These are phyloP conservation scores for Paralvinella palmiformis DNA, from an alignment of 1,140 invertebrate genomes.

Conservation along the genomic window DNA sequence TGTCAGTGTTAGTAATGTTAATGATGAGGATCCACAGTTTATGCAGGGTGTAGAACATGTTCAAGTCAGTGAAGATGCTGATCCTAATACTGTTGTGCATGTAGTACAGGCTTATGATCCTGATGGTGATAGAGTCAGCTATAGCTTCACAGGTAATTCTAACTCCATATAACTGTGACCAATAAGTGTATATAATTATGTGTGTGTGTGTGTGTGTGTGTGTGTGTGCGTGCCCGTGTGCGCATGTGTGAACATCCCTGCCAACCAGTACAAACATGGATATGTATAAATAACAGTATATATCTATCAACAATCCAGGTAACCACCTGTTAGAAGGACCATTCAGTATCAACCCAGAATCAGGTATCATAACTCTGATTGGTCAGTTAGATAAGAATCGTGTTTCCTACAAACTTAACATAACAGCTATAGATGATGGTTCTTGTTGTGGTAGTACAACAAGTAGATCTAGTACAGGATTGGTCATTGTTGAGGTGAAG, in stretches of 20 bases:
- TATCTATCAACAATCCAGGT: no score
- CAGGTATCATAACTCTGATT: conserved; percentile 76
- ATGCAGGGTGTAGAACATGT: conserved; percentile 68
- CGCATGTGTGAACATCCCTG: no score
- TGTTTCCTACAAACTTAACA: conserved; percentile 84
- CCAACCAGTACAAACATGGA: no score
- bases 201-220: no score
- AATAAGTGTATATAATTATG: no score
- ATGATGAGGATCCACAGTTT: conserved; percentile 42
- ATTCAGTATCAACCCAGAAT: conserved; percentile 15
- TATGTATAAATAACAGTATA: no score
- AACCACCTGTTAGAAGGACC: conserved; percentile 11
- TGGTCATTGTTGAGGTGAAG: conserved; percentile 92
- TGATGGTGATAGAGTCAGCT: conserved; percentile 58
- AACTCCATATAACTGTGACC: no score
- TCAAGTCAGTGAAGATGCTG: conserved; percentile 81
- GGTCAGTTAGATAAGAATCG: conserved; percentile 71
- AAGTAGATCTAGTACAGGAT: conserved; percentile 81
- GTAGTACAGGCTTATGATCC: conserved; percentile 87
- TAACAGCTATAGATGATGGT: conserved; percentile 89
- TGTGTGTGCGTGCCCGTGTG: no score
- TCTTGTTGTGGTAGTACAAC: conserved; percentile 84
- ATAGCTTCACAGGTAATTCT: conserved; percentile 51
- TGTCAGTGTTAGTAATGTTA: conserved; percentile 40
- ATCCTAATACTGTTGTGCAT: conserved; percentile 81